Conservation (phyloP, 2,797 vertebrate species). For the Fundulus diaphanus region DNA sequence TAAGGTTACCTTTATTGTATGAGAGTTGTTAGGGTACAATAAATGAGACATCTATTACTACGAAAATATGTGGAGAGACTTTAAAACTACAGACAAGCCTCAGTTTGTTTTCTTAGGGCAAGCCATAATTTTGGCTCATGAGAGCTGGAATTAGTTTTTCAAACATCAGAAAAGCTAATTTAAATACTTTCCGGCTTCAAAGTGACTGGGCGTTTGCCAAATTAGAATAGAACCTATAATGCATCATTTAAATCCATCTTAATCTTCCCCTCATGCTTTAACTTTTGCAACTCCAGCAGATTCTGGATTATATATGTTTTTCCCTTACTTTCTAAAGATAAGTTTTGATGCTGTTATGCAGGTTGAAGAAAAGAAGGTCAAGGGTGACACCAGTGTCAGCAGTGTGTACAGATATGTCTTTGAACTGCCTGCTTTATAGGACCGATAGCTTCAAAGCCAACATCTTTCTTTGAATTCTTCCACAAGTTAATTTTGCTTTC, state of each 20-base stretch:
- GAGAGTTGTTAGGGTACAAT: background rate
- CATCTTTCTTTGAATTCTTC: slow-evolving; percentile 13
- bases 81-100: background rate
- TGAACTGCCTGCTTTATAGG: slow-evolving; percentile 29
- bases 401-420: slow-evolving; percentile 22
- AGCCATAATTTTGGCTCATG: background rate
- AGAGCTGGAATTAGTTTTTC: background rate
- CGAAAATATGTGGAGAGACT: background rate
- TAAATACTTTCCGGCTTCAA: background rate
- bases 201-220: background rate
- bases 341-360: slow-evolving; percentile 33
- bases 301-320: slow-evolving; percentile 33
- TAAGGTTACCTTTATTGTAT: background rate
- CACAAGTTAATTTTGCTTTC: slow-evolving; percentile 39
- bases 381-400: slow-evolving; percentile 12
- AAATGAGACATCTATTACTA: background rate
- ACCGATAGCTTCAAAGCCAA: slow-evolving; percentile 47
- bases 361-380: slow-evolving; percentile 22
- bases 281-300: slow-evolving; percentile 9
- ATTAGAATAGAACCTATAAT: background rate
- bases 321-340: slow-evolving; percentile 23
- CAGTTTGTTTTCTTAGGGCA: too few relatives aligned
- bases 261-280: slow-evolving; percentile 18
- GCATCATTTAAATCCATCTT: slow-evolving; percentile 10
- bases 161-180: background rate